Evolutionary conservation across 2,113 vertebrate genomes (phyloP).

Genomic region (Myrmophylax atrothorax): DNA sequence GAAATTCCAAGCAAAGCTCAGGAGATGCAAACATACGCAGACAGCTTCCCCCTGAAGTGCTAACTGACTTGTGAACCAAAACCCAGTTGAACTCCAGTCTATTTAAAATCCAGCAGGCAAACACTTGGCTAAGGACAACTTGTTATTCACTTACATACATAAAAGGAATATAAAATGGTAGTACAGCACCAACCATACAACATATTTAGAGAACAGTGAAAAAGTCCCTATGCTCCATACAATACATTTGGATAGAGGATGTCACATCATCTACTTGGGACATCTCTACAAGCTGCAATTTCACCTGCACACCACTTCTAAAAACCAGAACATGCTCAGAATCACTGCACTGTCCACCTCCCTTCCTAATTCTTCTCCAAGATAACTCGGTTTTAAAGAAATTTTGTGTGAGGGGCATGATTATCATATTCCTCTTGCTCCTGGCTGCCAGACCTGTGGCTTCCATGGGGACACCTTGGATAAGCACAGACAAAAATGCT

Average conservation of each 20-base stretch:
- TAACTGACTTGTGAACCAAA: conserved; percentile 48
- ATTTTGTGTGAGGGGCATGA: background rate
- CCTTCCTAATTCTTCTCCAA: background rate
- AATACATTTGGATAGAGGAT: background rate
- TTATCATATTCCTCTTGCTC: background rate
- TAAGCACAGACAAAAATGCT: background rate
- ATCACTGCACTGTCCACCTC: background rate
- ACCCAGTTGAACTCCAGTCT: conserved; percentile 17
- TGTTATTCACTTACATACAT: background rate
- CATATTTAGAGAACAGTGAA: background rate
- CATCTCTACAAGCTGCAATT: background rate
- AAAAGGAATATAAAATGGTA: background rate
- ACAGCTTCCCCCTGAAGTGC: conserved; percentile 26
- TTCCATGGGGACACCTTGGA: background rate
- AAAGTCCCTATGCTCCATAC: background rate
- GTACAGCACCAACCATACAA: background rate
- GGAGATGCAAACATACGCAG: conserved; percentile 36
- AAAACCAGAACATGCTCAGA: background rate
- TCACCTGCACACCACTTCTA: background rate
- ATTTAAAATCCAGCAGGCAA: background rate
- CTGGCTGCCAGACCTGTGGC: background rate
- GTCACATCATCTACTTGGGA: background rate
- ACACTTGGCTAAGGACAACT: background rate
- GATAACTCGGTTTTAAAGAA: background rate
- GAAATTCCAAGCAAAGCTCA: conserved; percentile 25